Base-by-base conservation (phyloP, 2,888 invertebrate species). In the Eupithecia subumbrata region DNA sequence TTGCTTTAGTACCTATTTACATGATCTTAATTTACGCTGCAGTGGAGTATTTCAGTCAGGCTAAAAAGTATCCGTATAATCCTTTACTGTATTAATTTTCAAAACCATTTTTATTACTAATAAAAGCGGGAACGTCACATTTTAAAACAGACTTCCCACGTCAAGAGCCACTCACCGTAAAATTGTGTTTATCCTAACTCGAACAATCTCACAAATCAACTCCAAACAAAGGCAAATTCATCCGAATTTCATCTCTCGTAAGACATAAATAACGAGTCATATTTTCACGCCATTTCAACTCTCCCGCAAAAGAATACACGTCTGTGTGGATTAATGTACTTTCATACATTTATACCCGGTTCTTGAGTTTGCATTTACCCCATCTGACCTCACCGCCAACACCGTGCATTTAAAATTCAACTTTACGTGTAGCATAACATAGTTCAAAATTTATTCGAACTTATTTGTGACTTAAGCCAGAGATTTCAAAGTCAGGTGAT, bases 241-340 rank as follows among this genome's bases (percentile, higher is more conserved):
- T 73, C 82, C 86, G 84, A 89, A 88, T 89, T 88, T 87, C 89
- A 89, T 88, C 87, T 85, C 84, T 69, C 86, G 88, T 89, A 80
- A 81, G 86, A 90, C 91, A 92, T 92, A 93, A 93, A 94, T 92
- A 93, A 93, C 90, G 84, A 87, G 89, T 92, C 90, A 94, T 94
- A 94, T 93, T 94, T 94, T 92, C 93, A 92, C 93, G 92, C 93
- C 92, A 91, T 93, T 93, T 92, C 93, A 91, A 91, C 93, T 93
- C 89, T 92, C 89, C 90, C 89, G 90, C 90, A 89, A 92, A 91
- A 92, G 92, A 92, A 91, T 90, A 90, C 92, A 89, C 90, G 94
- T 93, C 94, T 92, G 90, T 89, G 90, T 88, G 90, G 92, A 94
- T 94, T 94, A 94, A 94, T 94, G 93, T 93, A 91, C 91, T 90